Evolutionary conservation across 2,113 vertebrate species (phyloP), one percentile per base, ranked within the genome.

Genomic region (Cynopterus brachyotis): DNA sequence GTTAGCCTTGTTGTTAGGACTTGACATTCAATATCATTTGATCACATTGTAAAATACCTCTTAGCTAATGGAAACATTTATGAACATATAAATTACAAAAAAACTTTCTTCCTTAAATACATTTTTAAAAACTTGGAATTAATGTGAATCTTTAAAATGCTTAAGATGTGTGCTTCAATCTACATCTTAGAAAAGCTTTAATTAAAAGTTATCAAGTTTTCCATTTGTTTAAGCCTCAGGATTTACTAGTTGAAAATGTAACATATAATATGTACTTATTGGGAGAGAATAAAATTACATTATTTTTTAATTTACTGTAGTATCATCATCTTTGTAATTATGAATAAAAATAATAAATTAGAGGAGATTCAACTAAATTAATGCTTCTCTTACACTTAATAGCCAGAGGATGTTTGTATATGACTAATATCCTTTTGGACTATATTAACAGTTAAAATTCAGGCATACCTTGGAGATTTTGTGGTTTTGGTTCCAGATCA

Each of bases 291-390:
- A 59, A 80, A 96, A 92, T 97, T 87, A 57, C 0, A 15, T 2
- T 69, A 26, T 78, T 89, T 84, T 50, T 82, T 50, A 66, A 69
- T 92, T 96, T 96, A 53, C 30, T 37, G 10, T 76, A 45, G 37
- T 80, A 55, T 30, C 2, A 24, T 88, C 53, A 69, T 81, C 60
- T 92, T 86, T 76, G 55, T 93, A 95, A 86, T 87, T 87, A 40
- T 70, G 69, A 89, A 59, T 64, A 47, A 85, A 78, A 69, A 81
- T 17, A 82, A 35, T 70, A 89, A 72, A 47, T 89, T 82, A 89
- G 76, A 93, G 57, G 73, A 75, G 69, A 96, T 82, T 91, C 64
- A 87, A 75, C 73, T 66, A 76, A 84, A 91, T 96, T 84, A 84
- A 91, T 9, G 0, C 81, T 91, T 42, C 45, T 59, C 16, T 1